phyloP scores from a whole-genome alignment of 2,888 invertebrate species.

The Craniophora ligustri region DNA sequence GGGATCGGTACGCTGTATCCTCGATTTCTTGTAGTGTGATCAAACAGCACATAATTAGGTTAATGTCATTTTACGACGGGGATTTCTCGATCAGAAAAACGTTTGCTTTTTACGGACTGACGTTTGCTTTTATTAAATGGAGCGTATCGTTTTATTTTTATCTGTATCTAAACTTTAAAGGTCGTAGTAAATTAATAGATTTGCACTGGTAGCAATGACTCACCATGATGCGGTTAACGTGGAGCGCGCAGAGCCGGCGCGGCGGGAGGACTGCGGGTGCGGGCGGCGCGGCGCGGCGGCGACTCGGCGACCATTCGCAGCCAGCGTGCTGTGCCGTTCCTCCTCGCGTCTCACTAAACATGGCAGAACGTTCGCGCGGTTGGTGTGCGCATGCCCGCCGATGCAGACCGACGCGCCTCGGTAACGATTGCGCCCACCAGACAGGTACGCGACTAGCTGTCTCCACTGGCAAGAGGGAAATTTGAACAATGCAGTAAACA shows the following conservation, averaged over 20 bases:
- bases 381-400: constrained; percentile 82
- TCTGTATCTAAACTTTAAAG: constrained; percentile 66
- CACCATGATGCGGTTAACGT: constrained; percentile 86
- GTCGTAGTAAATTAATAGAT: constrained; percentile 80
- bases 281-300: constrained; percentile 75
- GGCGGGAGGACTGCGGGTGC: constrained; percentile 84
- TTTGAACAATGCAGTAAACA: constrained; percentile 80
- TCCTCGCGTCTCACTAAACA: constrained; percentile 77
- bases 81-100: constrained; percentile 18
- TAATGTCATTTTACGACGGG: constrained; percentile 53
- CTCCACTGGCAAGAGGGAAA: constrained; percentile 81
- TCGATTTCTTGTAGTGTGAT: constrained; percentile 63
- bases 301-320: constrained; percentile 72
- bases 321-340: constrained; percentile 74
- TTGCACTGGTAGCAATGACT: constrained; percentile 83
- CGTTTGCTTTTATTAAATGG: constrained; percentile 51
- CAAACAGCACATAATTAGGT: constrained; percentile 67
- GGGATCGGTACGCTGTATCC: constrained; percentile 57
- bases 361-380: constrained; percentile 68
- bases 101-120: constrained; percentile 33
- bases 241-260: constrained; percentile 84
- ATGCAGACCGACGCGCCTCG: constrained; percentile 84
- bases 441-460: constrained; percentile 85
- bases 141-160: constrained; percentile 64
- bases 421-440: constrained; percentile 85